A percentile compares a stretch with the other conserved stretches of the same genome.
phyloP scores from a whole-genome alignment of 1,140 invertebrate genomes.

The Bombus consobrinus region DNA sequence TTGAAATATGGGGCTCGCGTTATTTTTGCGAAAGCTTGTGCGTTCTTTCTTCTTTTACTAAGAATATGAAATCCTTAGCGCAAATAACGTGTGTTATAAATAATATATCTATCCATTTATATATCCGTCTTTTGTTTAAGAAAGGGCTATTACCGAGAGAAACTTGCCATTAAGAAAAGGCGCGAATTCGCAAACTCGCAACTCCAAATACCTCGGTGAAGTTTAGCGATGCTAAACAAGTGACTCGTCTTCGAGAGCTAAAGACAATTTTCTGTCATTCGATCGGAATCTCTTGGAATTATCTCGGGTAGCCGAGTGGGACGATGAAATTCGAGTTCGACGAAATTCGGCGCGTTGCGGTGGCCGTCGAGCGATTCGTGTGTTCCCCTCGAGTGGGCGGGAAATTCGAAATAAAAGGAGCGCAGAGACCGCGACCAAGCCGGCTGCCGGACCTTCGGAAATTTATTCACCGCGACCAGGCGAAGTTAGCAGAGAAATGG shows the following conservation, averaged over 20 bases:
- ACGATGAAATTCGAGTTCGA: slow-evolving; percentile 67
- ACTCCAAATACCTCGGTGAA: background rate
- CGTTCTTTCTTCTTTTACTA: background rate
- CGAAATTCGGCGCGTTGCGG: slow-evolving; percentile 65
- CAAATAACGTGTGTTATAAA: no score
- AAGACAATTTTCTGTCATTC: background rate
- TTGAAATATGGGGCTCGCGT: background rate
- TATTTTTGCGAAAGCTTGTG: background rate
- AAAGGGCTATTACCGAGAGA: background rate
- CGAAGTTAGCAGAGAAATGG: slow-evolving; percentile 50
- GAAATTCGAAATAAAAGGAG: slow-evolving; percentile 71
- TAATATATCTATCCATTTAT: no score
- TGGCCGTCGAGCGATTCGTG: slow-evolving; percentile 32
- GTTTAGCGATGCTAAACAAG: background rate
- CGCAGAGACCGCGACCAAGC: slow-evolving; percentile 44
- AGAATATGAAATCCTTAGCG: no score
- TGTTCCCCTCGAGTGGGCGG: slow-evolving; percentile 51
- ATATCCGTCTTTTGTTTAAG: background rate
- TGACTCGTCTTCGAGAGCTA: background rate
- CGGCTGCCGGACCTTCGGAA: slow-evolving; percentile 49
- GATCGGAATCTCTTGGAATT: slow-evolving; percentile 33
- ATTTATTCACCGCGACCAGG: slow-evolving; percentile 69
- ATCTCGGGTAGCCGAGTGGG: slow-evolving; percentile 38
- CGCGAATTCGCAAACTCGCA: no score
- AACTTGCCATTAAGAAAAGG: background rate